These are phyloP conservation scores for Bos indicus DNA, from an alignment of 2,113 vertebrate species.

Conservation along the genomic window DNA sequence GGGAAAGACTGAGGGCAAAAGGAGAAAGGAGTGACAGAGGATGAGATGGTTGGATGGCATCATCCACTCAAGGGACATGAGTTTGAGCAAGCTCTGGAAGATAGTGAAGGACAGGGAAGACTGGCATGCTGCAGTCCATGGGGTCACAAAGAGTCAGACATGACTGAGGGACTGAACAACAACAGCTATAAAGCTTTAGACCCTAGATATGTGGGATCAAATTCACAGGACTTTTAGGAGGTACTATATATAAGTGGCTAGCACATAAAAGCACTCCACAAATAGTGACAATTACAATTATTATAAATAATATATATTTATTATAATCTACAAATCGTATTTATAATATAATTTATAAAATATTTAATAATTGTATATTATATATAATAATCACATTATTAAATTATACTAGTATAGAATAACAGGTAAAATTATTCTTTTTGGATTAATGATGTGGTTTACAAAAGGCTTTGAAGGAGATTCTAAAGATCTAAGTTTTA, in stretches of 20 bases:
- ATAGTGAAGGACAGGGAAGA: background rate
- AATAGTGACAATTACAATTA: background rate
- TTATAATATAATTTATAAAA: background rate
- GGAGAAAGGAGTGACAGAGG: background rate
- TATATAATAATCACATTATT: background rate
- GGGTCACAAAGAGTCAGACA: background rate
- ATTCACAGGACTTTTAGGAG: background rate
- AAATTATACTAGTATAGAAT: background rate
- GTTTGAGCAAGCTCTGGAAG: background rate
- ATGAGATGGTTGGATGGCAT: background rate
- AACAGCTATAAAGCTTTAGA: background rate
- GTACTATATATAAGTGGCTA: background rate
- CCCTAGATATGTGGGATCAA: background rate
- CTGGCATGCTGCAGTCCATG: background rate
- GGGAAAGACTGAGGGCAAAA: background rate
- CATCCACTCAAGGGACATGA: background rate
- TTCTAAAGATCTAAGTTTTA: background rate
- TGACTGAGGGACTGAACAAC: background rate
- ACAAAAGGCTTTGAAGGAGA: slow-evolving; percentile 17
- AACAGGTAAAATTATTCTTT: background rate
- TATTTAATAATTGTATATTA: background rate
- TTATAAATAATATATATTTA: background rate
- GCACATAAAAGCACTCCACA: background rate
- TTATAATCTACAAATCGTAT: background rate
- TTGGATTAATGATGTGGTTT: background rate